Percentiles rank a stretch among this genome's conserved stretches.
Conservation (phyloP, 2,888 invertebrate species). For the Aleiodes testaceus region DNA sequence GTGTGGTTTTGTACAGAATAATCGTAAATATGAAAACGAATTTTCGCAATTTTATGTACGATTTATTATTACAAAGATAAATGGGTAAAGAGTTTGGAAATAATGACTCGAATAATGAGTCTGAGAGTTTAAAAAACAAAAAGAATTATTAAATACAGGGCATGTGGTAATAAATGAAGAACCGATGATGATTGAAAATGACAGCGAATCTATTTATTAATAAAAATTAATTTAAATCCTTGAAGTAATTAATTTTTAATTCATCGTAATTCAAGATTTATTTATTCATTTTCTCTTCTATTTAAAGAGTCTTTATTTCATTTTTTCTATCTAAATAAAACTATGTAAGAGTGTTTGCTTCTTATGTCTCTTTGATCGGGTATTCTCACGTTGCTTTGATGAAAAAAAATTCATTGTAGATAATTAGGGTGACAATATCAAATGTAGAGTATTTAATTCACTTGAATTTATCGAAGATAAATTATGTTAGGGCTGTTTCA, state of each 20-base stretch:
- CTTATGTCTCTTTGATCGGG: not conserved
- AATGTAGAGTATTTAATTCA: conserved; percentile 18
- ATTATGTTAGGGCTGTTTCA: conserved; percentile 29
- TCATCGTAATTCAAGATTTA: conserved; percentile 1
- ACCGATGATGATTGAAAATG: conserved; percentile 23
- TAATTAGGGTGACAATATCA: not conserved
- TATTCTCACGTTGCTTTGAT: conserved; percentile 26
- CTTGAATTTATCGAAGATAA: conserved; percentile 3
- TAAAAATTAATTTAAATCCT: conserved; percentile 3
- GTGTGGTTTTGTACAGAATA: conserved; percentile 6
- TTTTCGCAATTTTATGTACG: conserved; percentile 18
- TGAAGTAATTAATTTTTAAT: conserved; percentile 9
- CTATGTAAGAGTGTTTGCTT: conserved; percentile 20
- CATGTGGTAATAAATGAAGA: conserved; percentile 28
- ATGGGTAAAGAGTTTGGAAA: conserved; percentile 15
- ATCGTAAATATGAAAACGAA: not conserved
- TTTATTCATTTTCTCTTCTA: not conserved
- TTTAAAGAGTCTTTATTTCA: not conserved
- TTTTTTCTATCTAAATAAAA: conserved; percentile 2
- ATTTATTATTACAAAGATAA: not conserved
- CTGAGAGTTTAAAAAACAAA: not conserved
- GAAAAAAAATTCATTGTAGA: conserved; percentile 18
- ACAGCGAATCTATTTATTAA: conserved; percentile 10
- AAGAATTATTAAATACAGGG: conserved; percentile 18
- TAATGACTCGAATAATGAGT: conserved; percentile 12